Conservation (phyloP, 2,113 vertebrate species). For the Pseudopipra pipra region DNA sequence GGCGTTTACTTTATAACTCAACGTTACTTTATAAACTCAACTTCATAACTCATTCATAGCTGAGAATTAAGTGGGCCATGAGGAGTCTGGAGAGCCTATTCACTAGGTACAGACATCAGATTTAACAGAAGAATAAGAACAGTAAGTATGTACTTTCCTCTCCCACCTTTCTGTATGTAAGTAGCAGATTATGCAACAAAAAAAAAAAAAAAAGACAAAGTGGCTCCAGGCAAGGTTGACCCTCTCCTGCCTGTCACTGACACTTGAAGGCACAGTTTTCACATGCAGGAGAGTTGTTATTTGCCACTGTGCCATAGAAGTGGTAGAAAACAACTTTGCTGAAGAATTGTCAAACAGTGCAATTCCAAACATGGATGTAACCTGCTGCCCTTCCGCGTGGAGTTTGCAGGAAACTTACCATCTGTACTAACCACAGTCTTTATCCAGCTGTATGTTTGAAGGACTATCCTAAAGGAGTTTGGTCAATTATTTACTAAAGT, state of each 20-base stretch:
- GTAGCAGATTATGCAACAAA: background rate
- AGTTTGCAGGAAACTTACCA: background rate
- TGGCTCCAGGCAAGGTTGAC: background rate
- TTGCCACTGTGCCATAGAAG: background rate
- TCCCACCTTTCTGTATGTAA: background rate
- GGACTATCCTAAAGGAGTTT: background rate
- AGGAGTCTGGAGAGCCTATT: background rate
- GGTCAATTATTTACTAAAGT: background rate
- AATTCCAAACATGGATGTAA: background rate
- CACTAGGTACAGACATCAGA: fast-evolving
- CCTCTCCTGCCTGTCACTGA: background rate
- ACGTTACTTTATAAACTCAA: background rate
- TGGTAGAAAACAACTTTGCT: background rate
- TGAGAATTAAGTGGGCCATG: background rate
- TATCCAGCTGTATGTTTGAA: background rate
- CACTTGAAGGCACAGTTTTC: fast-evolving
- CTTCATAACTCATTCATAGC: too few species aligned
- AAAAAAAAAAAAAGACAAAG: background rate
- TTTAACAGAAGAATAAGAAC: background rate
- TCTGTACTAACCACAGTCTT: background rate
- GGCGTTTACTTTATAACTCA: background rate
- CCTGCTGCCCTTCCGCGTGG: background rate
- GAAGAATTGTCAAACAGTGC: background rate
- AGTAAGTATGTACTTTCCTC: background rate
- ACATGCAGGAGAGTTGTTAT: fast-evolving